These are phyloP conservation scores for Menidia menidia DNA, from an alignment of 2,797 vertebrate genomes.

Conservation along the genomic window DNA sequence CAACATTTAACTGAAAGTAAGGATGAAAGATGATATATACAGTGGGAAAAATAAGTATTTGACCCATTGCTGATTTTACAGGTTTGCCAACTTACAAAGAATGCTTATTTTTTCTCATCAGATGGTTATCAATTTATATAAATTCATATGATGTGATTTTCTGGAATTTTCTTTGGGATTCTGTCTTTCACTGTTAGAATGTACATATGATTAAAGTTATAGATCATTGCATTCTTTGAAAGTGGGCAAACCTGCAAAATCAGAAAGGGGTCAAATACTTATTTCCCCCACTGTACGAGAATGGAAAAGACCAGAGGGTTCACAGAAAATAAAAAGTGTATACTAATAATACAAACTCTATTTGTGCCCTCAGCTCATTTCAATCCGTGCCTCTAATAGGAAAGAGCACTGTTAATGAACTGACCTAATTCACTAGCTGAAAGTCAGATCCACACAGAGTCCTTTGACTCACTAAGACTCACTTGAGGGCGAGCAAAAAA, in stretches of 20 bases:
- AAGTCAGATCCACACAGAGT: constrained; percentile 31
- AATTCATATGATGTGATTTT: neutral
- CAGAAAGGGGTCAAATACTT: too few relatives aligned
- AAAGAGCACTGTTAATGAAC: constrained; percentile 41
- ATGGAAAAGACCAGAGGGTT: neutral
- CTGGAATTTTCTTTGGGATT: too few relatives aligned
- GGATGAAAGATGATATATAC: neutral
- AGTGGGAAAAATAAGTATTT: too few relatives aligned
- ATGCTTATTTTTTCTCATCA: too few relatives aligned
- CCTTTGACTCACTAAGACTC: constrained; percentile 47
- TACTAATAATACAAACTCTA: constrained; percentile 19
- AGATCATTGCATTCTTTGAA: too few relatives aligned
- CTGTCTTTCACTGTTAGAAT: too few relatives aligned
- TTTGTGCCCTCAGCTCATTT: constrained; percentile 13
- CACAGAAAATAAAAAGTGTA: constrained; percentile 7
- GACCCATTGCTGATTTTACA: too few relatives aligned
- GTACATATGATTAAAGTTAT: too few relatives aligned
- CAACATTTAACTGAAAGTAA: neutral
- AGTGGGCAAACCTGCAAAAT: too few relatives aligned
- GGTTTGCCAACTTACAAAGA: too few relatives aligned
- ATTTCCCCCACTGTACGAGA: too few relatives aligned
- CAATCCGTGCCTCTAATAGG: constrained; percentile 30
- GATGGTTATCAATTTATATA: too few relatives aligned
- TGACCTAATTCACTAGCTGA: constrained; percentile 53
- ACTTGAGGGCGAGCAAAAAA: constrained; percentile 14